Evolutionary conservation across 2,888 invertebrate genomes (phyloP).

Genomic region (Neoitamus cyanurus): DNA sequence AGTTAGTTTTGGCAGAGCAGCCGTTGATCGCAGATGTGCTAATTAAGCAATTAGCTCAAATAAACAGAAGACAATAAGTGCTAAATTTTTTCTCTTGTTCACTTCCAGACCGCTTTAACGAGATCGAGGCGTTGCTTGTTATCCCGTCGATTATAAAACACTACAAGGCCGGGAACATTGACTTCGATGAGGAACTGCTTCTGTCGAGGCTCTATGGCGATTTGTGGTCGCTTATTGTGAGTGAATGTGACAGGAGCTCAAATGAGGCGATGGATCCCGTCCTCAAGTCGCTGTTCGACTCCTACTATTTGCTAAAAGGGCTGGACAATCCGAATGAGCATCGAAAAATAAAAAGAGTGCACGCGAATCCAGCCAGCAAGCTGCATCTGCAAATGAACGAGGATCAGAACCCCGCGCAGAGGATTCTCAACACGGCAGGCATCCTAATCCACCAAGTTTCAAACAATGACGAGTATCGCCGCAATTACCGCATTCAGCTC

Average conservation of each 20-base stretch:
- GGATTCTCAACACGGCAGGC: conserved; percentile 50
- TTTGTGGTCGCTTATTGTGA: conserved; percentile 49
- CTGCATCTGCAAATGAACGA: conserved; percentile 44
- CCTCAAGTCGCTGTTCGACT: conserved; percentile 48
- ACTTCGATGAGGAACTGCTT: conserved; percentile 31
- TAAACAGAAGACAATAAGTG: not conserved
- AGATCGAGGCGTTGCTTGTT: conserved; percentile 48
- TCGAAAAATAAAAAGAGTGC: conserved; percentile 4
- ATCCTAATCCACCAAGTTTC: conserved; percentile 48
- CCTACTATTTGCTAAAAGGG: conserved; percentile 2
- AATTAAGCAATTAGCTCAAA: not conserved
- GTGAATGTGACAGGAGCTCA: conserved; percentile 43
- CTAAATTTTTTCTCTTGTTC: not conserved
- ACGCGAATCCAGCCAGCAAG: not conserved
- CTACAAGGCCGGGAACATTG: conserved; percentile 31
- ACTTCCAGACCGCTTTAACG: conserved; percentile 30
- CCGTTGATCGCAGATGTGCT: not conserved
- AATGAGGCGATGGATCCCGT: conserved; percentile 49
- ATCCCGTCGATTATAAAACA: conserved; percentile 51
- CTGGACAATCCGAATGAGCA: not conserved
- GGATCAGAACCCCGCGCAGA: conserved; percentile 50
- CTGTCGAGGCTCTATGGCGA: conserved; percentile 51
- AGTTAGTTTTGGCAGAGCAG: not conserved
- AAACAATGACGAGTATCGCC: not conserved
- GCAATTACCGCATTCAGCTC: not conserved